Evolutionary conservation across 92 coral and sea anemone genomes (phyloP).

Genomic region (Metridium senile): DNA sequence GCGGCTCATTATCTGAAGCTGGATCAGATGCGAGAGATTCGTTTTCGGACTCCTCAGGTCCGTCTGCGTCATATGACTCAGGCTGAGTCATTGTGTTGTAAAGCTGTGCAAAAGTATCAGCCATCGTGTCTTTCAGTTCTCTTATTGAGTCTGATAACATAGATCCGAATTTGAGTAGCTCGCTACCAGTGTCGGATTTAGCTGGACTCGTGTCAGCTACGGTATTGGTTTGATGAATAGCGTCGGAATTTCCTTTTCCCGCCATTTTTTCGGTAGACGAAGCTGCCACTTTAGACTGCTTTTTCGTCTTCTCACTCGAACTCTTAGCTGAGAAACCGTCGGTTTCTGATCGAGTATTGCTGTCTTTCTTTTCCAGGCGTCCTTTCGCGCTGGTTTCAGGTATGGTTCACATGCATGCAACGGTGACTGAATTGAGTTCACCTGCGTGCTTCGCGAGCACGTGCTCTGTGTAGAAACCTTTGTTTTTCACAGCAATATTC

Average conservation of each 20-base stretch:
- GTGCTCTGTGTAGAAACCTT: conserved; percentile 6
- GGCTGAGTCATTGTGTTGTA: conserved; percentile 9
- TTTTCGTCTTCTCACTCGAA: too few relatives aligned
- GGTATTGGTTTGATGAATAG: conserved; percentile 14
- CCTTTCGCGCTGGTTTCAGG: conserved; percentile 2
- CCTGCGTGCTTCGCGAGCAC: neutral
- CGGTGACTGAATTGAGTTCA: neutral
- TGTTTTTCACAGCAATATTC: conserved; percentile 1
- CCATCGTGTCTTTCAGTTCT: conserved; percentile 28
- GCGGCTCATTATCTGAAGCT: conserved; percentile 12
- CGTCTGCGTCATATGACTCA: neutral
- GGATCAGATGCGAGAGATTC: neutral
- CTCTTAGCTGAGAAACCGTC: conserved; percentile 17
- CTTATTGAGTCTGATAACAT: conserved; percentile 24
- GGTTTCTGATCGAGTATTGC: conserved; percentile 17
- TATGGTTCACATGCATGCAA: neutral
- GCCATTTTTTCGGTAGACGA: neutral
- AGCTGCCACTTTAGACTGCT: conserved; percentile 12
- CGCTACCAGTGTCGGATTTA: conserved; percentile 9
- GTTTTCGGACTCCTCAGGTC: neutral
- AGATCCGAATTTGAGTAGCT: conserved; percentile 28
- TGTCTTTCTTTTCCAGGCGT: conserved; percentile 19
- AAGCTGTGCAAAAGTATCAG: conserved; percentile 29
- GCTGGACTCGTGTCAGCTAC: conserved; percentile 9
- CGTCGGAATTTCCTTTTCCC: conserved; percentile 21